phyloP scores from a whole-genome alignment of 2,797 vertebrate genomes.

The Chaunax sp. region DNA sequence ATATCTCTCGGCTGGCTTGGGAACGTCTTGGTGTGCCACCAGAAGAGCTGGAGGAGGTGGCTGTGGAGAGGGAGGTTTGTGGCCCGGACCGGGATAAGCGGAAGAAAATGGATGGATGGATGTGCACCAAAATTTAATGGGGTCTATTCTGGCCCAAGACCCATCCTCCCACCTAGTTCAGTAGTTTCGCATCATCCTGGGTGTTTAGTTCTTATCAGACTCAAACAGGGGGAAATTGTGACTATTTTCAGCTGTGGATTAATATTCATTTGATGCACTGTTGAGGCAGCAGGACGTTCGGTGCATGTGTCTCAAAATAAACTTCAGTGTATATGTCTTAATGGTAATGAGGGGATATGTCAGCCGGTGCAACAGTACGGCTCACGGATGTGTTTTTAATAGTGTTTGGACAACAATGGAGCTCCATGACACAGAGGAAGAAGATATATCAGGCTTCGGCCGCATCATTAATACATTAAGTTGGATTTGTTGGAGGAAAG shows the following conservation, averaged over 20 bases:
- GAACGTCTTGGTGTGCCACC: too few relatives aligned
- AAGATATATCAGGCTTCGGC: too few relatives aligned
- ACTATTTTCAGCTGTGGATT: conserved; percentile 5
- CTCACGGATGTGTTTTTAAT: neutral
- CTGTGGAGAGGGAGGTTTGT: too few relatives aligned
- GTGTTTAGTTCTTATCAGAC: too few relatives aligned
- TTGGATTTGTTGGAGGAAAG: neutral
- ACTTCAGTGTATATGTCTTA: neutral
- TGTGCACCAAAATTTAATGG: too few relatives aligned
- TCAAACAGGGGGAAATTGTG: neutral
- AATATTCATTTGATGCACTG: neutral
- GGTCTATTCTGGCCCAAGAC: too few relatives aligned
- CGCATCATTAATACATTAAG: neutral
- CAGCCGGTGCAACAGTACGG: neutral
- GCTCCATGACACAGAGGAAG: neutral
- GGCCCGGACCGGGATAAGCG: too few relatives aligned
- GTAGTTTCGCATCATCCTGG: too few relatives aligned
- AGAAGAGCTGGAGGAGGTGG: too few relatives aligned
- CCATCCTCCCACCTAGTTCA: too few relatives aligned
- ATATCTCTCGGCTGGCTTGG: too few relatives aligned
- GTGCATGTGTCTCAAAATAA: neutral
- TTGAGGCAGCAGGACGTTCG: neutral
- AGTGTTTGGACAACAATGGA: conserved; percentile 8
- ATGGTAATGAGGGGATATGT: neutral
- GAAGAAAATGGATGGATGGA: too few relatives aligned